phyloP scores from a whole-genome alignment of 1,140 invertebrate species.

The Teleopsis dalmanni region DNA sequence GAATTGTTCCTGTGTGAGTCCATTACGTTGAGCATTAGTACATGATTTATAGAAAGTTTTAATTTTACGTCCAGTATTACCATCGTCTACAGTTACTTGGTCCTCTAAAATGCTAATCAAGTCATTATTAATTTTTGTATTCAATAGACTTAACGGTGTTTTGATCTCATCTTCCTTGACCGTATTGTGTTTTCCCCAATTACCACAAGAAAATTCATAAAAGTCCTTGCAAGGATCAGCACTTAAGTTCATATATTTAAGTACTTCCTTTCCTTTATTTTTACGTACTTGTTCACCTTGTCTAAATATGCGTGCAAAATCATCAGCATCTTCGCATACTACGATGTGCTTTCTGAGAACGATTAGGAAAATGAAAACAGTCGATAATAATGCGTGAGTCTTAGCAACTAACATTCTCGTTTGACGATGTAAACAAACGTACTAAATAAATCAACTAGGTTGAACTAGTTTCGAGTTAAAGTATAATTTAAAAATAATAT shows the following conservation, averaged over 20 bases:
- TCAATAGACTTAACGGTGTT: conserved; percentile 64
- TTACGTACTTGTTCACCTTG: conserved; percentile 7
- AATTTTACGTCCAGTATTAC: conserved; percentile 44
- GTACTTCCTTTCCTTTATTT: conserved; percentile 50
- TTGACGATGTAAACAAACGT: no score
- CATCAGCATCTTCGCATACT: no score
- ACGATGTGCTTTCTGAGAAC: no score
- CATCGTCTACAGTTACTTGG: conserved; percentile 20
- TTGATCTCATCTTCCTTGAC: conserved; percentile 59
- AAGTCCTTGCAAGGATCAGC: conserved; percentile 84
- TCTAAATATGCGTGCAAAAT: conserved; percentile 4
- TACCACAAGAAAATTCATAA: conserved; percentile 54
- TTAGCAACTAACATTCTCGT: no score
- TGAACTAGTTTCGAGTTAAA: no score
- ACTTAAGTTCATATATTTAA: conserved; percentile 63
- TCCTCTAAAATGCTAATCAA: conserved; percentile 60
- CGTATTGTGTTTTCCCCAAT: conserved; percentile 66
- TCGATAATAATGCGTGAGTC: no score
- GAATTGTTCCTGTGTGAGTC: conserved; percentile 65
- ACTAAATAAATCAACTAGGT: no score
- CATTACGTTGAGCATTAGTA: neutral
- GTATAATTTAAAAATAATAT: no score
- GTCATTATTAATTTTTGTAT: conserved; percentile 63
- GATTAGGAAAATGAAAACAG: no score
- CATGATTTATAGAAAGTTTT: conserved; percentile 13